These are phyloP conservation scores for Parauchenoglanis punctatus DNA, from an alignment of 2,797 vertebrate species.

Conservation along the genomic window DNA sequence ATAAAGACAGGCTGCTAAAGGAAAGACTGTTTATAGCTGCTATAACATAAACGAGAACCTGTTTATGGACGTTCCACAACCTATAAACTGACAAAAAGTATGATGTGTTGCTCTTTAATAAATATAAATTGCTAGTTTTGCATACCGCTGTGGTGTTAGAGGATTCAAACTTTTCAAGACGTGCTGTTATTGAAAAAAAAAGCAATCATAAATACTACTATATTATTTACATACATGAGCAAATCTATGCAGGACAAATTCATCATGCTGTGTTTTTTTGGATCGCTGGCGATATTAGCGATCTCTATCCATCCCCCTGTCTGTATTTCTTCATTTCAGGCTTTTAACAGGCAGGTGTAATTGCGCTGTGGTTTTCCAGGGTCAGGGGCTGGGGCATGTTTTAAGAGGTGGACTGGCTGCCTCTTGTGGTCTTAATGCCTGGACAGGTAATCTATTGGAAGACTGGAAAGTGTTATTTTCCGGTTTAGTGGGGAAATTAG, in stretches of 20 bases:
- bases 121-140: background rate
- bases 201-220: background rate
- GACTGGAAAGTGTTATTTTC: constrained; percentile 70
- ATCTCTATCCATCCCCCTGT: background rate
- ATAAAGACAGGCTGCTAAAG: background rate
- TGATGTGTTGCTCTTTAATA: background rate
- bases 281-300: background rate
- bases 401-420: constrained; percentile 69
- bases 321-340: constrained; percentile 54
- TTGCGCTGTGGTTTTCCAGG: constrained; percentile 77
- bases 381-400: constrained; percentile 67
- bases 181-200: background rate
- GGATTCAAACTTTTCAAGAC: background rate
- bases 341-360: constrained; percentile 80
- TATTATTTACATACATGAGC: background rate
- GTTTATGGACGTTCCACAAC: background rate
- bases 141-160: background rate
- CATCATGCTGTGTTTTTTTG: background rate
- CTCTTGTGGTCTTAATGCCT: constrained; percentile 78
- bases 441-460: constrained; percentile 80
- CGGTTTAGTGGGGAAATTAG: constrained; percentile 77
- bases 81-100: background rate
- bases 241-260: background rate
- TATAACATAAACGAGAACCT: background rate
- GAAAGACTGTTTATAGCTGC: background rate